Conservation (phyloP, 2,888 invertebrate species). For the Pyrochroa serraticornis region DNA sequence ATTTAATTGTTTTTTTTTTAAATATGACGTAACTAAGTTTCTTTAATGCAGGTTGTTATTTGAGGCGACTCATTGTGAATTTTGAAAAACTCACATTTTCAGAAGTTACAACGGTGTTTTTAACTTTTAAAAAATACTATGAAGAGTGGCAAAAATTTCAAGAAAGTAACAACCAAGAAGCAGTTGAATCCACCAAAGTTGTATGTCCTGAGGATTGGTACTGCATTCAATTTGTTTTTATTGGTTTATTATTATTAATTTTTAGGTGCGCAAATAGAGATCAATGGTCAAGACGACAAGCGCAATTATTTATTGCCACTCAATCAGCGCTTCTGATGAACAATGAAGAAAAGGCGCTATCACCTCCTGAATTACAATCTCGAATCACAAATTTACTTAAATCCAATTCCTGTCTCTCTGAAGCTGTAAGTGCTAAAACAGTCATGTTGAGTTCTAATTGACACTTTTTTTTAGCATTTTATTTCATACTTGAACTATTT, state of each 20-base stretch:
- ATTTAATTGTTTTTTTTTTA: conserved; percentile 12
- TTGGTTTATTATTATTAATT: neutral
- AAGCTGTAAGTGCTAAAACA: conserved; percentile 70
- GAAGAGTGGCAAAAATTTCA: conserved; percentile 37
- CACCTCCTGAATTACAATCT: conserved; percentile 77
- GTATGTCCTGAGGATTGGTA: conserved; percentile 38
- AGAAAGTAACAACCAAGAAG: conserved; percentile 24
- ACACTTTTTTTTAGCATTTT: conserved; percentile 73
- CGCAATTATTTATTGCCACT: conserved; percentile 86
- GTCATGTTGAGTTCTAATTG: neutral
- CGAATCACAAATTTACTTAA: conserved; percentile 74
- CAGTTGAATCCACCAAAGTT: conserved; percentile 21
- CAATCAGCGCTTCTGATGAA: conserved; percentile 83
- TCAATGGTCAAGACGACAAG: conserved; percentile 86
- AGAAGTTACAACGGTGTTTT: conserved; percentile 77
- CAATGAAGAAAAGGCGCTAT: conserved; percentile 79
- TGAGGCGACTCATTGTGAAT: conserved; percentile 79
- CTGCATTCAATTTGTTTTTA: conserved; percentile 3
- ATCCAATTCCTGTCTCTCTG: conserved; percentile 80
- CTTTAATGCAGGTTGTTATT: conserved; percentile 71
- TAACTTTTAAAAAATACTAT: conserved; percentile 74
- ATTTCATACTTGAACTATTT: conserved; percentile 89
- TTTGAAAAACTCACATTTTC: conserved; percentile 85
- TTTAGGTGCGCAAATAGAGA: conserved; percentile 62
- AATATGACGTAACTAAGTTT: conserved; percentile 18